Base-by-base conservation (phyloP, 2,888 invertebrate species). In the Celastrina argiolus region DNA sequence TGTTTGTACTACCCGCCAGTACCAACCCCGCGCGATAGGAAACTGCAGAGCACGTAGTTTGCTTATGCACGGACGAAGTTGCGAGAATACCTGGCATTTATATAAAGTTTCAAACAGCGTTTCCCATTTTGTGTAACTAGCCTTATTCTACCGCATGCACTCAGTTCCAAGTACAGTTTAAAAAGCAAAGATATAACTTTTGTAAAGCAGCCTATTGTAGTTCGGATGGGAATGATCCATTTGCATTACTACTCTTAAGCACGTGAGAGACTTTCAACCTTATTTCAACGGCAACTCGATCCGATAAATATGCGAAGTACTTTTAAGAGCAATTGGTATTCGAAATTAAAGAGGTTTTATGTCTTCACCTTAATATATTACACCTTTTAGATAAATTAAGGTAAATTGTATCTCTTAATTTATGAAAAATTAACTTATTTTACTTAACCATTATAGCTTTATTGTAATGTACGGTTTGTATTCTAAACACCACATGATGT, bases 111-210 rank as follows among this genome's bases (percentile, higher is more conserved):
- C 12, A 36, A 61, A 61, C 22, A 14, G 4, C 61, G 18, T 61
- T 39, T 39, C 4, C 61, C 36, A 61, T 61, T 39, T 61, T 61
- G 61, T 61, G 61, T 61, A 61, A 61, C 61, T 39, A 61, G 61
- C 61, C 61, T 61, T 61, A 61, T 61, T 61, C 39, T 36, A 61
- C 39, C 26, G 39, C 61, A 39, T 61, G 61, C 61, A 61, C 61
- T 61, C 61, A 61, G 61, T 61, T 39, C 61, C 61, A 61, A 61
- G 61, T 61, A 61, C 34, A 39, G 61, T 61, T 61, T 61, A 61
- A 39, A 61, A 61, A 61, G 61, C 61, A 61, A 61, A 36, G 61
- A 61, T 61, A 61, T 61, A 61, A 61, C 61, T 61, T 61, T 61
- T 61, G 39, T 61, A 61, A 61, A 36, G 61, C 56, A 28, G 56